phyloP scores from a whole-genome alignment of 92 coral and sea anemone genomes.

The Bergia sp. region DNA sequence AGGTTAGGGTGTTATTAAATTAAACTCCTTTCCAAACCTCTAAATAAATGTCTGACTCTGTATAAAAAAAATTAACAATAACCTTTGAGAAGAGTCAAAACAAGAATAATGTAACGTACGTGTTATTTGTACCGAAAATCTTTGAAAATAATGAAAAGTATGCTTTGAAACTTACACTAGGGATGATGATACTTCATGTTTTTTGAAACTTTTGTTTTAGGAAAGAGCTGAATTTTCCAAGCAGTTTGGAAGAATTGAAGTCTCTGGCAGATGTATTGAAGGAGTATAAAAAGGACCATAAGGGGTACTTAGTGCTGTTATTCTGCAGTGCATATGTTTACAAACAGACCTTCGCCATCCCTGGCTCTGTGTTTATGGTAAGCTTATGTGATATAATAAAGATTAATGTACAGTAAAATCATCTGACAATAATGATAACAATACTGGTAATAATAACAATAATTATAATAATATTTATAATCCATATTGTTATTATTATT shows the following conservation, averaged over 20 bases:
- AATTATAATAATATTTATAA: background rate
- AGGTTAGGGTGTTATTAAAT: too few species aligned
- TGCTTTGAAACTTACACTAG: background rate
- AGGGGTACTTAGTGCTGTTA: slow-evolving; percentile 72
- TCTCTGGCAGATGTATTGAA: slow-evolving; percentile 69
- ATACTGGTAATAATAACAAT: background rate
- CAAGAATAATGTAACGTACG: too few species aligned
- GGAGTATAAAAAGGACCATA: slow-evolving; percentile 79
- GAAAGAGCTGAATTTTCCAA: slow-evolving; percentile 78
- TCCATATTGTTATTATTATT: too few species aligned
- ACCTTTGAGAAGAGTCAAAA: too few species aligned
- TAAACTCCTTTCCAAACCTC: too few species aligned
- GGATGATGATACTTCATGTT: background rate
- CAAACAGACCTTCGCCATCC: slow-evolving; percentile 98
- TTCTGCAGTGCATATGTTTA: slow-evolving; percentile 97
- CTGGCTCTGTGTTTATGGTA: slow-evolving; percentile 99
- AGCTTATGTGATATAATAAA: background rate
- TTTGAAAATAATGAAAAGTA: too few species aligned
- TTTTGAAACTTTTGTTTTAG: slow-evolving; percentile 15
- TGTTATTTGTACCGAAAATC: too few species aligned
- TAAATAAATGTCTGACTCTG: too few species aligned
- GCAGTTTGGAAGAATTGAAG: slow-evolving; percentile 85
- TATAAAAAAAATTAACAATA: too few species aligned
- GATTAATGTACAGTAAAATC: background rate
- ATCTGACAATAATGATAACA: background rate